phyloP scores from a whole-genome alignment of 2,797 vertebrate genomes.

The Sebastes nivosus region DNA sequence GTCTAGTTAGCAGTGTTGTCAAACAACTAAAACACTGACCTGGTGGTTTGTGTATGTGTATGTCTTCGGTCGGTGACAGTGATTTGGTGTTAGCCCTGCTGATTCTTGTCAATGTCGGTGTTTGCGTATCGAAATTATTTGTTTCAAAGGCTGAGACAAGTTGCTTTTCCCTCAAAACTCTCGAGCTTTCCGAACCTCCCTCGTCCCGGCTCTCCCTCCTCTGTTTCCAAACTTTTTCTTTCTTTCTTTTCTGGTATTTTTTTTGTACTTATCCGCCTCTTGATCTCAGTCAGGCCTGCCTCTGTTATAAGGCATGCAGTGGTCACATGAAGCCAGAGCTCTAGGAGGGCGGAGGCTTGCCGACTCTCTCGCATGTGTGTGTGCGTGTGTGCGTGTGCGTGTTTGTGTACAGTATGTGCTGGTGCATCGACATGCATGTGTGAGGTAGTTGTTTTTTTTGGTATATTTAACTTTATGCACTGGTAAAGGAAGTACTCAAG shows the following conservation, averaged over 20 bases:
- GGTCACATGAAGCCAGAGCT: slow-evolving; percentile 55
- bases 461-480: neutral
- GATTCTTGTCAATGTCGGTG: neutral
- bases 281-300: slow-evolving; percentile 48
- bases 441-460: neutral
- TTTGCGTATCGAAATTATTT: neutral
- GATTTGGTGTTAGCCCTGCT: neutral
- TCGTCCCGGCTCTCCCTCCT: neutral
- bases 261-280: slow-evolving; percentile 18
- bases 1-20: neutral
- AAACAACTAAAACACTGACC: neutral
- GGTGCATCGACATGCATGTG: neutral
- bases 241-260: slow-evolving; percentile 14
- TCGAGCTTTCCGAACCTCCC: neutral
- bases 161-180: neutral
- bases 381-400: neutral
- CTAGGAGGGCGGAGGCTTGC: slow-evolving; percentile 9
- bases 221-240: neutral
- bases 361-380: neutral
- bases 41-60: neutral
- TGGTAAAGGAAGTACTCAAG: neutral
- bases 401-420: slow-evolving; percentile 17
- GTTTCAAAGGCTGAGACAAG: neutral
- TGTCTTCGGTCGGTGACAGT: neutral
- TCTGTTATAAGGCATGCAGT: slow-evolving; percentile 48